phyloP scores from a whole-genome alignment of 2,797 vertebrate species.

The Podarcis siculus region DNA sequence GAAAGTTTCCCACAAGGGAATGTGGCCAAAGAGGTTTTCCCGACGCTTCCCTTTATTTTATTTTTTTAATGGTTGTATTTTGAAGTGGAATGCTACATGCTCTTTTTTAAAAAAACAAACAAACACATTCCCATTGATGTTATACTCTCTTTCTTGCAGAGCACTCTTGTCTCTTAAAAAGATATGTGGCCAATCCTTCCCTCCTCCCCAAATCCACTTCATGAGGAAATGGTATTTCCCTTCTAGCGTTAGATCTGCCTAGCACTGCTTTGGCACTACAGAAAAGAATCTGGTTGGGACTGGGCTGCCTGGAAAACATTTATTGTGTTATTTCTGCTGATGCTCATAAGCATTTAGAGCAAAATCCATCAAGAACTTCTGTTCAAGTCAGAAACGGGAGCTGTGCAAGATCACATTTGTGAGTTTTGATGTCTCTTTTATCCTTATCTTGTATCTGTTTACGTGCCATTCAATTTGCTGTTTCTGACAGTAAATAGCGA shows the following conservation, averaged over 20 bases:
- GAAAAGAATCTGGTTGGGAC: not conserved
- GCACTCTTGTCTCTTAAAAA: not conserved
- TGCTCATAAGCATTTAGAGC: not conserved
- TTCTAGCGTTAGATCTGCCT: not conserved
- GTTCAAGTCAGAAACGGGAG: constrained; percentile 7
- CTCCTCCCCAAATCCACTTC: not conserved
- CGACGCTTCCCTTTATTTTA: no score
- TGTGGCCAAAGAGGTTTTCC: no score
- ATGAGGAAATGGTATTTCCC: not conserved
- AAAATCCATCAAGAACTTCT: constrained; percentile 12
- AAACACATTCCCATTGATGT: no score
- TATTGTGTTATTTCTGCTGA: not conserved
- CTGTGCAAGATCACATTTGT: constrained; percentile 18
- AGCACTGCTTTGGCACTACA: not conserved
- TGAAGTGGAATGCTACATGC: no score
- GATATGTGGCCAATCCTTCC: not conserved
- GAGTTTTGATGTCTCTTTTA: constrained; percentile 16
- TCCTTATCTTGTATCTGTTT: constrained; percentile 2
- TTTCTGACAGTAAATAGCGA: not conserved
- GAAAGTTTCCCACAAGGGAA: no score
- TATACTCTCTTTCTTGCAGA: no score
- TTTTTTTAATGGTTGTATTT: no score
- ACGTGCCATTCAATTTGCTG: constrained; percentile 9
- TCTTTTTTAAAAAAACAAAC: no score
- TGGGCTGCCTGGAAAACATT: not conserved